phyloP scores from a whole-genome alignment of 2,888 invertebrate genomes.

The Zaprionus lineosus region DNA sequence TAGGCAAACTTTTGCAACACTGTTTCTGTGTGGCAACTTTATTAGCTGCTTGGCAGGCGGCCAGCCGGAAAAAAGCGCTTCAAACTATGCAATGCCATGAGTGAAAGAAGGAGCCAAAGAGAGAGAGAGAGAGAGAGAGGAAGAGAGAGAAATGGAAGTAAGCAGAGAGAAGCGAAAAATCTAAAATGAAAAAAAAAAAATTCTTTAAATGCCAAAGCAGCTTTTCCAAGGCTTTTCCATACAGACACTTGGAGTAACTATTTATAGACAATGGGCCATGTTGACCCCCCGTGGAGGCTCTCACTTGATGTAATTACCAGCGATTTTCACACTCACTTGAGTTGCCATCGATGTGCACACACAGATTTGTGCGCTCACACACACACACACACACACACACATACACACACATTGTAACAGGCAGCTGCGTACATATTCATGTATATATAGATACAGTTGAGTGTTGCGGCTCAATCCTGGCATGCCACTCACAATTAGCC shows the following conservation, averaged over 20 bases:
- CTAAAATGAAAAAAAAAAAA: neutral
- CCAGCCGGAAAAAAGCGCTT: conserved; percentile 47
- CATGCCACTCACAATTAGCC: conserved; percentile 74
- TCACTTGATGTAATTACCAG: conserved; percentile 37
- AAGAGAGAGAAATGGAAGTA: neutral
- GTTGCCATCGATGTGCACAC: conserved; percentile 48
- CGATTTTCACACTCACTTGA: conserved; percentile 70
- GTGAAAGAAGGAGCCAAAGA: too few species aligned
- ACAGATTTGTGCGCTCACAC: conserved; percentile 9
- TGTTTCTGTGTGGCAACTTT: conserved; percentile 46
- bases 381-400: neutral
- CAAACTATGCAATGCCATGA: conserved; percentile 15
- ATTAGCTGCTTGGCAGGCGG: conserved; percentile 61
- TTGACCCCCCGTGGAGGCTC: conserved; percentile 7
- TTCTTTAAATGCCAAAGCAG: conserved; percentile 12
- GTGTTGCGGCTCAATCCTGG: conserved; percentile 36
- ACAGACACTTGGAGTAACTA: conserved; percentile 27
- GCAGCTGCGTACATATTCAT: neutral
- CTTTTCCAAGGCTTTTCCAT: conserved; percentile 12
- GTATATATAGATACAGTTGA: conserved; percentile 9
- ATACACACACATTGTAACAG: conserved; percentile 25
- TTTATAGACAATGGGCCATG: conserved; percentile 35
- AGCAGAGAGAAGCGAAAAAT: neutral
- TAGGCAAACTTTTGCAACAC: conserved; percentile 55
- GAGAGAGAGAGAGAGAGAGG: too few species aligned